These are phyloP conservation scores for Sylvilagus bachmani DNA, from an alignment of 2,113 vertebrate species.

Conservation along the genomic window DNA sequence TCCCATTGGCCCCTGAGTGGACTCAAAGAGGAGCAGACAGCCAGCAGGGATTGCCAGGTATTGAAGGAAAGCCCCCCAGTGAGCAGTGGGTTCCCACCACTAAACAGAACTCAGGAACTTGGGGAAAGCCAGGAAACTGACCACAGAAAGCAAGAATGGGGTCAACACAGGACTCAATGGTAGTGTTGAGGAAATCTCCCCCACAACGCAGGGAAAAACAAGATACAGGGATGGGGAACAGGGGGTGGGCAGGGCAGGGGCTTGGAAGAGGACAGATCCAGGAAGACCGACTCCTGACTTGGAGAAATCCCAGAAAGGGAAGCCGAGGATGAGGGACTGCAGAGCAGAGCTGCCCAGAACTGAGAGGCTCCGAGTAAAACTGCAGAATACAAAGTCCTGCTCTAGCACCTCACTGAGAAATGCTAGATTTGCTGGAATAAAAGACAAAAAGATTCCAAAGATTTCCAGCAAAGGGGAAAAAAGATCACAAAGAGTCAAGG, in stretches of 20 bases:
- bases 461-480: neutral
- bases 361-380: neutral
- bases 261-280: neutral
- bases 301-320: neutral
- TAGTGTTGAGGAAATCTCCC: neutral
- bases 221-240: neutral
- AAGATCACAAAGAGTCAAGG: neutral
- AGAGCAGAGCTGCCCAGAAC: neutral
- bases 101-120: neutral
- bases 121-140: neutral
- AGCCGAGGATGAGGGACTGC: neutral
- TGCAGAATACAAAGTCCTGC: neutral
- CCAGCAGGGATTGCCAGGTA: neutral
- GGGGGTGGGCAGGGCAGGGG: neutral
- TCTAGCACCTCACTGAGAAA: neutral
- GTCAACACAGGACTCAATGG: neutral
- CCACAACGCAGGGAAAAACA: neutral
- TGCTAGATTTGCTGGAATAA: neutral
- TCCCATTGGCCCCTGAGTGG: neutral
- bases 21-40: neutral
- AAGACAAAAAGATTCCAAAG: neutral
- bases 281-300: neutral
- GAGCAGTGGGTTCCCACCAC: neutral
- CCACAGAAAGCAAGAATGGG: conserved; percentile 9
- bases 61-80: neutral